A percentile compares a stretch with the other conserved stretches of the same genome.
Evolutionary conservation across 1,140 invertebrate species (phyloP).

Genomic region (Planococcus citri): DNA sequence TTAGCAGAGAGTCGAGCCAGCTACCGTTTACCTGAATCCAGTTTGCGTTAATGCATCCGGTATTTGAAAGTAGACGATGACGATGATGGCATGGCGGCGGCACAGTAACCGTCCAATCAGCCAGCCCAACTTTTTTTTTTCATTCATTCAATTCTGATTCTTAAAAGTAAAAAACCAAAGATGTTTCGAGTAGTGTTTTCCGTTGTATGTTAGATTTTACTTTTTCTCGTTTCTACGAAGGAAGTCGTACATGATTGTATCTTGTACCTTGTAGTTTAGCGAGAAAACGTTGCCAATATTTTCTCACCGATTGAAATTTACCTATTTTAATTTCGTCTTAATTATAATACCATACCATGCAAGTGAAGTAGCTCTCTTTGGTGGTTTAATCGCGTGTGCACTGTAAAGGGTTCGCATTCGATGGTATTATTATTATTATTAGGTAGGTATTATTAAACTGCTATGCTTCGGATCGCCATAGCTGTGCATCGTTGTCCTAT

Average conservation of each 20-base stretch:
- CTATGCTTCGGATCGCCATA: no score
- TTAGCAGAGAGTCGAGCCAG: neutral
- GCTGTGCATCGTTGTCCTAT: no score
- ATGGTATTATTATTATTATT: no score
- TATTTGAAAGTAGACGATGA: neutral
- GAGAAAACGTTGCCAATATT: neutral
- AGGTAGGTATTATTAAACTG: no score
- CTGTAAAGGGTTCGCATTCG: no score
- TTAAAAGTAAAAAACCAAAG: neutral
- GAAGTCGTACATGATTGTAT: no score
- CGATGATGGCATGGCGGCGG: no score
- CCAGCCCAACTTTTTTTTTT: neutral
- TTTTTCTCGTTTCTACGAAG: neutral
- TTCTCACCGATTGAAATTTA: neutral
- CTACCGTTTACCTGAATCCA: constrained; percentile 6
- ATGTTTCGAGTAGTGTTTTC: neutral
- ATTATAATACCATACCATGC: no score
- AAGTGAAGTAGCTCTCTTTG: no score
- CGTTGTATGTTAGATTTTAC: neutral
- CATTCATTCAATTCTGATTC: neutral
- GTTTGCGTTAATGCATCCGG: constrained; percentile 1
- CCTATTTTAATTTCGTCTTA: neutral
- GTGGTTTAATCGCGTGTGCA: no score
- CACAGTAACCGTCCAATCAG: neutral
- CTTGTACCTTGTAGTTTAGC: no score